Percentiles rank a stretch among this genome's conserved stretches.
phyloP scores from a whole-genome alignment of 2,888 invertebrate genomes.

The Schrankia costaestrigalis region DNA sequence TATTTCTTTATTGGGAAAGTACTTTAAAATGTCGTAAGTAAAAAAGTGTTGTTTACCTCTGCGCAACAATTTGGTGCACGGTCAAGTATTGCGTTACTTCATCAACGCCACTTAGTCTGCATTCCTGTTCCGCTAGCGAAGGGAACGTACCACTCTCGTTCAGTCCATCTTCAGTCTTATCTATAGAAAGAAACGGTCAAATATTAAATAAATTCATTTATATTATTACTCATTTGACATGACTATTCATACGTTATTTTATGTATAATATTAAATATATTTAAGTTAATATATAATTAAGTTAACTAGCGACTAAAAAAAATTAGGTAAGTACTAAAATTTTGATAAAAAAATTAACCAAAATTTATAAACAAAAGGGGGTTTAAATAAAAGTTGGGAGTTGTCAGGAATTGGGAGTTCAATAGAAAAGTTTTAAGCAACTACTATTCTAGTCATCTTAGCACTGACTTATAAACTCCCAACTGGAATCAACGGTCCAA shows the following conservation, averaged over 20 bases:
- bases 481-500: conserved; percentile 94
- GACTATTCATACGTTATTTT: too few relatives aligned
- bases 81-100: conserved; percentile 84
- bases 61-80: conserved; percentile 89
- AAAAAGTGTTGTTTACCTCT: conserved; percentile 82
- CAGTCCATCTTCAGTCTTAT: conserved; percentile 63
- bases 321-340: too few relatives aligned
- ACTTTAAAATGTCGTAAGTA: too few relatives aligned
- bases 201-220: too few relatives aligned
- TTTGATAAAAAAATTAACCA: too few relatives aligned
- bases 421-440: conserved; percentile 26
- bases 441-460: conserved; percentile 34
- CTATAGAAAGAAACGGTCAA: conserved; percentile 34
- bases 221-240: too few relatives aligned
- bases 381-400: conserved; percentile 9
- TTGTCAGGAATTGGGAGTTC: conserved; percentile 30
- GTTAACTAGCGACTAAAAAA: background rate
- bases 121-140: conserved; percentile 74
- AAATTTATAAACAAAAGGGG: background rate
- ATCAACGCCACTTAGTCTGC: conserved; percentile 70
- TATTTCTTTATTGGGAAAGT: background rate
- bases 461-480: conserved; percentile 91
- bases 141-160: conserved; percentile 76
- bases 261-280: background rate
- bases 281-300: background rate